A percentile compares a stretch with the other conserved stretches of the same genome.
Evolutionary conservation across 2,113 vertebrate genomes (phyloP).

Genomic region (Calidris pugnax): DNA sequence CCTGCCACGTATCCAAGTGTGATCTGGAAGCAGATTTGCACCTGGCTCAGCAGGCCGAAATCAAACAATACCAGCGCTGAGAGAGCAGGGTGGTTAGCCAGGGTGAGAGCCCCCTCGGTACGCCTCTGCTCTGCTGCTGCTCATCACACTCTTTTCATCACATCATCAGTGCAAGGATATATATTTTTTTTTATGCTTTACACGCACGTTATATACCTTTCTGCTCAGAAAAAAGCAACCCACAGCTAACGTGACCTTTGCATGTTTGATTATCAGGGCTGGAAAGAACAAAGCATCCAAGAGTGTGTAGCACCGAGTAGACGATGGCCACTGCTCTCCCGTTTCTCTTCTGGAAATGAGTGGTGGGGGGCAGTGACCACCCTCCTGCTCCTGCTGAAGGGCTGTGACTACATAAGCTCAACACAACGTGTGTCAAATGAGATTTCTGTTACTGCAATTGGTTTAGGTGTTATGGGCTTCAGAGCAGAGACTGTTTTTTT

Average conservation of each 20-base stretch:
- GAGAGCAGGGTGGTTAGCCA: not conserved
- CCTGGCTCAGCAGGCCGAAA: not conserved
- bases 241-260: fast-evolving
- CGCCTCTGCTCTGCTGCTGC: not conserved
- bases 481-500: not conserved
- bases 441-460: not conserved
- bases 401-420: fast-evolving
- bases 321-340: not conserved
- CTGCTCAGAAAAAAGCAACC: not conserved
- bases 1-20: not conserved
- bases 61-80: not conserved
- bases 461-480: not conserved
- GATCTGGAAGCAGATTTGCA: constrained; percentile 45
- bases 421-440: fast-evolving
- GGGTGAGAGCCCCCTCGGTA: not conserved
- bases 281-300: not conserved
- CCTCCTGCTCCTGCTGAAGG: not conserved
- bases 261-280: not conserved
- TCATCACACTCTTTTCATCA: not conserved
- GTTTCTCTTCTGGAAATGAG: fast-evolving
- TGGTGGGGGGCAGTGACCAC: not conserved
- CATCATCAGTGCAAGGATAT: not conserved
- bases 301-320: fast-evolving
- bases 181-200: too few species aligned
- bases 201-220: not conserved